Percentiles rank a stretch among this genome's conserved stretches.
These are phyloP conservation scores for Craseonycteris thonglongyai DNA, from an alignment of 2,113 vertebrate genomes.

Conservation along the genomic window DNA sequence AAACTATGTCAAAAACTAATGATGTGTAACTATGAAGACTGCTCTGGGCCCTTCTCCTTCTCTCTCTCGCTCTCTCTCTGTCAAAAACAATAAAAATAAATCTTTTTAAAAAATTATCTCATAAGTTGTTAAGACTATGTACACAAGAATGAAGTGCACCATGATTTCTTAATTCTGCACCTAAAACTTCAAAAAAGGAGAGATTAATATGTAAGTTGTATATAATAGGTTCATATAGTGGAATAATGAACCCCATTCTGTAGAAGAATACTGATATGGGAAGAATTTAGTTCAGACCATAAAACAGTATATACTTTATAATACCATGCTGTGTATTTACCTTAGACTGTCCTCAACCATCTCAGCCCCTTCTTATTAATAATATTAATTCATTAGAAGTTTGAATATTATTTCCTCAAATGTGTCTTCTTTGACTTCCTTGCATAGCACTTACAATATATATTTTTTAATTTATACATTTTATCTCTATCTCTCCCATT, in stretches of 20 bases:
- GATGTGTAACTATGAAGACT: no score
- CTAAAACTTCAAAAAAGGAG: background rate
- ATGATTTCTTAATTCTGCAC: background rate
- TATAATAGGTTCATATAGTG: background rate
- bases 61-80: no score
- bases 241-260: background rate
- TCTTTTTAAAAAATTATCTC: background rate
- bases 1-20: no score
- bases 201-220: background rate
- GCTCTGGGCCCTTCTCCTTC: no score
- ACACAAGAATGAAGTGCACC: background rate
- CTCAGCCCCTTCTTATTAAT: background rate
- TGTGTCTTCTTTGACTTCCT: background rate
- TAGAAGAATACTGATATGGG: background rate
- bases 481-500: background rate
- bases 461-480: no score
- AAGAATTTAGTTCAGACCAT: background rate
- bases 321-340: background rate
- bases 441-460: background rate
- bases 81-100: no score
- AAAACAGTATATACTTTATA: background rate
- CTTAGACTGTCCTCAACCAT: background rate
- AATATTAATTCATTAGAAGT: background rate
- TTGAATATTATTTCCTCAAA: background rate
- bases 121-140: background rate